phyloP scores from a whole-genome alignment of 2,888 invertebrate species.

The Odontothrips loti region DNA sequence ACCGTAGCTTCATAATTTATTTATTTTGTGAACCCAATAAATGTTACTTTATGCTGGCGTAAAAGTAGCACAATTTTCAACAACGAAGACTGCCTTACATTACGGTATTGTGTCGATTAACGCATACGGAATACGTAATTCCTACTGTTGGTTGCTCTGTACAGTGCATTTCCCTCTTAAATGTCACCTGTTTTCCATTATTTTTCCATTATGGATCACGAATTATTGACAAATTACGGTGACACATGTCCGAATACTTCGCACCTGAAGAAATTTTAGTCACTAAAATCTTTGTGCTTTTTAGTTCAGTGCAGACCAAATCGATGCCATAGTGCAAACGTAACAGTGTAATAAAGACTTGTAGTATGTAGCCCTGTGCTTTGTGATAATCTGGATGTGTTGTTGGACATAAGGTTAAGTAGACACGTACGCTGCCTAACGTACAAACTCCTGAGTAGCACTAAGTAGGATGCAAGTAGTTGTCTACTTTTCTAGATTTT shows the following conservation, averaged over 20 bases:
- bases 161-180: background rate
- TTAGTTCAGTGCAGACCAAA: background rate
- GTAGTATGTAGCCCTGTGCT: background rate
- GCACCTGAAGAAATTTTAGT: too few species aligned
- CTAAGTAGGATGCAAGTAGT: too few species aligned
- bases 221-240: too few species aligned
- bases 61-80: background rate
- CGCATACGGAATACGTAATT: background rate
- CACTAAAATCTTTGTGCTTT: background rate
- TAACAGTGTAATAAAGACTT: background rate
- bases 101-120: background rate
- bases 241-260: too few species aligned
- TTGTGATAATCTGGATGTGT: background rate
- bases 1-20: background rate
- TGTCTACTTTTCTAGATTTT: too few species aligned
- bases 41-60: background rate
- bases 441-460: too few species aligned
- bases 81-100: background rate
- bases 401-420: too few species aligned
- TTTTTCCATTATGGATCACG: too few species aligned
- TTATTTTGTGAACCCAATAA: background rate
- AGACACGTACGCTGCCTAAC: too few species aligned
- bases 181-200: background rate
- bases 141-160: background rate
- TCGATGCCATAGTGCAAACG: background rate